A percentile compares a stretch with the other conserved stretches of the same genome.
These are phyloP conservation scores for Schizotus pectinicornis DNA, from an alignment of 2,888 invertebrate genomes.

Conservation along the genomic window DNA sequence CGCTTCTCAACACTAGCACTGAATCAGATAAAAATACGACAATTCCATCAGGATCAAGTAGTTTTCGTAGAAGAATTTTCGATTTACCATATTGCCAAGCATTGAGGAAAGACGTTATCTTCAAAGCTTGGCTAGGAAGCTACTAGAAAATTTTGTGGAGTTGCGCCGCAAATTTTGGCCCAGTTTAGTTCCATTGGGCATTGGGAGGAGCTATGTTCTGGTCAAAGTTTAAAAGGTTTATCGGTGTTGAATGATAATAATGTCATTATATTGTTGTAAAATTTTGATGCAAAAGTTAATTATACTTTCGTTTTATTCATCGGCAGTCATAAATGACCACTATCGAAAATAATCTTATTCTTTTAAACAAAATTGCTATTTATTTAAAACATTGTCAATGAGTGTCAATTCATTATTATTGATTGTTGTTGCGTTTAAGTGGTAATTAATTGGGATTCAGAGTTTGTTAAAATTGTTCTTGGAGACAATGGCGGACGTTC, in stretches of 20 bases:
- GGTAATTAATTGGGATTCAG: no score
- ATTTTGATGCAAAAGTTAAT: not conserved
- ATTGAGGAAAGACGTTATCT: no score
- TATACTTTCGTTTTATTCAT: no score
- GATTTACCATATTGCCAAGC: constrained; percentile 49
- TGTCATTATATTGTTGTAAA: constrained; percentile 11
- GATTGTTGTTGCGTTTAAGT: no score
- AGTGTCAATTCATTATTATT: no score
- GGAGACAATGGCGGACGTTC: no score
- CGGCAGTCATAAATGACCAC: no score
- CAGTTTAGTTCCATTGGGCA: constrained; percentile 13
- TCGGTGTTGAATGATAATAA: constrained; percentile 25
- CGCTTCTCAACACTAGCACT: constrained; percentile 10
- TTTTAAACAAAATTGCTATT: not conserved
- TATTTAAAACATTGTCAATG: no score
- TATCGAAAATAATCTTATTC: not conserved
- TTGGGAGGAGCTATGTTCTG: constrained; percentile 25
- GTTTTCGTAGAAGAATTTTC: constrained; percentile 53
- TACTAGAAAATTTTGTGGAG: constrained; percentile 2
- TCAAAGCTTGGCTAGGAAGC: no score
- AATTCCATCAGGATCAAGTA: constrained; percentile 52
- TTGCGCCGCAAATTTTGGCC: not conserved
- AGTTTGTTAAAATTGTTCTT: no score
- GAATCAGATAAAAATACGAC: constrained; percentile 46
- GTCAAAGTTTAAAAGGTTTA: constrained; percentile 43